phyloP scores from a whole-genome alignment of 2,113 vertebrate genomes.

The Mesocricetus auratus region DNA sequence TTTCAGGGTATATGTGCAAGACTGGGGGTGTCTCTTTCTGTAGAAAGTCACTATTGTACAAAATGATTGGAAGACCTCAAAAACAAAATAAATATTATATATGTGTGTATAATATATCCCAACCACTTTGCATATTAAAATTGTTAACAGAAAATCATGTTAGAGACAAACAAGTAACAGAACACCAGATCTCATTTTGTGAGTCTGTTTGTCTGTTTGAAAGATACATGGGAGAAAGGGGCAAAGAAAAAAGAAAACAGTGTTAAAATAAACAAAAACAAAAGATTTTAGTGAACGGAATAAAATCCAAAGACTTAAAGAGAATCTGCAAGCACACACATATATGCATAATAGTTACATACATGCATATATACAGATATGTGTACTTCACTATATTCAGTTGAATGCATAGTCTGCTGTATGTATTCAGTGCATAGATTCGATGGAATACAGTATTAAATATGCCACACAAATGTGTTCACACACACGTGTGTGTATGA shows the following conservation, averaged over 20 bases:
- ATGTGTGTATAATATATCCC: background rate
- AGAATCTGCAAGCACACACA: background rate
- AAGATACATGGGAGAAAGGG: background rate
- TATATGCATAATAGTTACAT: background rate
- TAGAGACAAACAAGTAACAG: conserved; percentile 17
- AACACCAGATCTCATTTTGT: background rate
- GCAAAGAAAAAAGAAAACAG: background rate
- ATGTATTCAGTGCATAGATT: background rate
- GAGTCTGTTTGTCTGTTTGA: conserved; percentile 38
- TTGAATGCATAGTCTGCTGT: background rate
- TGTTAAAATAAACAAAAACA: background rate
- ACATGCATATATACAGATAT: background rate
- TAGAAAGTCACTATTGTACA: background rate
- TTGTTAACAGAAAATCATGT: conserved; percentile 45
- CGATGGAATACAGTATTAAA: background rate
- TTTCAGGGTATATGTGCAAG: conserved; percentile 8
- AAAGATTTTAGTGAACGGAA: background rate
- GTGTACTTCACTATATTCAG: background rate
- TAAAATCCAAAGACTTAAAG: conserved; percentile 8
- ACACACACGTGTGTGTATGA: too few relatives aligned
- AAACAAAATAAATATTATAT: conserved; percentile 24
- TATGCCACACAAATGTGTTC: background rate
- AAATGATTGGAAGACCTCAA: background rate
- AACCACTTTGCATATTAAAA: background rate
- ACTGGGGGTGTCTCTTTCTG: background rate